A percentile compares a stretch with the other conserved stretches of the same genome.
Conservation (phyloP, 2,888 invertebrate species). For the Plebejus anna region DNA sequence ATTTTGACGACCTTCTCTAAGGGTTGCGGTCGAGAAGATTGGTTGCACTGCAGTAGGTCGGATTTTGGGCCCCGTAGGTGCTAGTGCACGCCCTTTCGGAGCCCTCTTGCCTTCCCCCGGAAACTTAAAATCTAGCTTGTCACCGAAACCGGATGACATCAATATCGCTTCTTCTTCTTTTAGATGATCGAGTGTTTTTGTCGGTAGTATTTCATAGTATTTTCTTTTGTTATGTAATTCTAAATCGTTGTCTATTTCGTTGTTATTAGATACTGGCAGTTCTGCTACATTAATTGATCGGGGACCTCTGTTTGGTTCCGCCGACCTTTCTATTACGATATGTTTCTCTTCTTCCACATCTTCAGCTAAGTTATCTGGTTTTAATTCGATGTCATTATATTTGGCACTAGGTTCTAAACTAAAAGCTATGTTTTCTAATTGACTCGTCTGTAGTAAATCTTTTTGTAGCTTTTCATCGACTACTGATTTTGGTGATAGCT, state of each 20-base stretch:
- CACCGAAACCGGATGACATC: conserved; percentile 64
- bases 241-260: conserved; percentile 80
- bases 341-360: conserved; percentile 57
- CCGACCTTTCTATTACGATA: conserved; percentile 75
- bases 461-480: conserved; percentile 47
- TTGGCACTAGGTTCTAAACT: conserved; percentile 65
- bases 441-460: conserved; percentile 57
- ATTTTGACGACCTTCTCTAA: conserved; percentile 68
- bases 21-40: conserved; percentile 76
- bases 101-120: conserved; percentile 89
- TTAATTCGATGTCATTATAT: conserved; percentile 47
- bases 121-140: conserved; percentile 69
- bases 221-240: conserved; percentile 73
- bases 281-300: conserved; percentile 79
- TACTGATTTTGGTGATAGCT: conserved; percentile 84
- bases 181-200: conserved; percentile 67
- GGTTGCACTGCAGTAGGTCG: conserved; percentile 75
- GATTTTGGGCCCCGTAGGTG: conserved; percentile 84
- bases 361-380: conserved; percentile 40
- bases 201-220: conserved; percentile 78
- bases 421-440: conserved; percentile 56
- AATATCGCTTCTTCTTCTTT: conserved; percentile 61
- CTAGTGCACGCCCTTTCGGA: conserved; percentile 84
- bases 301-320: conserved; percentile 67
- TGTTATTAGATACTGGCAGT: conserved; percentile 74